phyloP scores from a whole-genome alignment of 2,888 invertebrate species.

The Eubasilissa splendida region DNA sequence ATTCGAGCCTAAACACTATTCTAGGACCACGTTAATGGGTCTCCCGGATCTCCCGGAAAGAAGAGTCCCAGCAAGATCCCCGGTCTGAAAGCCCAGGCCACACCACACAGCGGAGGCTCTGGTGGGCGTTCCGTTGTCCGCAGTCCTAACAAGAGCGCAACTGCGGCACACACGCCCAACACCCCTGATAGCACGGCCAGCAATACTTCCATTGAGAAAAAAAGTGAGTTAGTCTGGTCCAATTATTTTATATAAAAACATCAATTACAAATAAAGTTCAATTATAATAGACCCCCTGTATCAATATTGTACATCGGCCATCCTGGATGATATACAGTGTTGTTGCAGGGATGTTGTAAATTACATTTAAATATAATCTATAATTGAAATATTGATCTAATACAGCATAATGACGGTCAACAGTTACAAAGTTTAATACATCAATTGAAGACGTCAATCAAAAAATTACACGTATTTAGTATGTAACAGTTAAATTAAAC shows the following conservation, averaged over 20 bases:
- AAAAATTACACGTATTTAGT: no score
- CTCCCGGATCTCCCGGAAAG: slow-evolving; percentile 82
- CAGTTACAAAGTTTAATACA: no score
- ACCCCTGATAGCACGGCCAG: slow-evolving; percentile 80
- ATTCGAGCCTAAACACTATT: background rate
- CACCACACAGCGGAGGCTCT: slow-evolving; percentile 56
- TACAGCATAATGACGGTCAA: no score
- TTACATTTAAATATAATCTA: no score
- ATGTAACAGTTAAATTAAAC: no score
- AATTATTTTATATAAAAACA: background rate
- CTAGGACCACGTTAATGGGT: slow-evolving; percentile 79
- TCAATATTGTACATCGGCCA: no score
- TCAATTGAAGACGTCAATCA: no score
- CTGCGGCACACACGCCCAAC: slow-evolving; percentile 71
- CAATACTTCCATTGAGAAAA: slow-evolving; percentile 76
- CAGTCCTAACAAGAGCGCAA: slow-evolving; percentile 75
- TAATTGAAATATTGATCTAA: no score
- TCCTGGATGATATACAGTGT: no score
- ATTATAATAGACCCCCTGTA: no score
- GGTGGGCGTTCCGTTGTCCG: slow-evolving; percentile 66
- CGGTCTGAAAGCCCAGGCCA: slow-evolving; percentile 62
- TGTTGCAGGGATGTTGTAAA: no score
- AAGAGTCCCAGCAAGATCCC: slow-evolving; percentile 77
- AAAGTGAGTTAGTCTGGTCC: slow-evolving; percentile 66
- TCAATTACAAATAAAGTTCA: no score